Percentiles rank a stretch among this genome's conserved stretches.
Conservation (phyloP, 2,797 vertebrate genomes). For the Sebastes taczanowskii region DNA sequence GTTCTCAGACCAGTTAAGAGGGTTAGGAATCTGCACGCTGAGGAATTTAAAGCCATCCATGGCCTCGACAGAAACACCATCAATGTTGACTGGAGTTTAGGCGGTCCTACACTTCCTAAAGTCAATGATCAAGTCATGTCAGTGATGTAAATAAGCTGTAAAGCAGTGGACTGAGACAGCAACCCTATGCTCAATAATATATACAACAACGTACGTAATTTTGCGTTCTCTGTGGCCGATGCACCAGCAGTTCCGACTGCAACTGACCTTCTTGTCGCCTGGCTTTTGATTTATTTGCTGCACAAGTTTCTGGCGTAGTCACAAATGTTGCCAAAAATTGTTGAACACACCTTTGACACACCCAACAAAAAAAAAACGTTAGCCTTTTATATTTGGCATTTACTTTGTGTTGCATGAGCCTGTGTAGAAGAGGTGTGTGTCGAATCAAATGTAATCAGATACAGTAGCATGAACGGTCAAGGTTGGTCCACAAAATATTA, state of each 20-base stretch:
- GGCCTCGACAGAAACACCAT: background rate
- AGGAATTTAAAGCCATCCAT: background rate
- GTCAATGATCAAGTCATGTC: too few relatives aligned
- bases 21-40: background rate
- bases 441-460: conserved; percentile 33
- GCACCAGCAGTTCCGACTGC: background rate
- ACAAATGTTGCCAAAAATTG: background rate
- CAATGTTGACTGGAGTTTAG: background rate
- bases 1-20: background rate
- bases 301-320: background rate
- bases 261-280: background rate
- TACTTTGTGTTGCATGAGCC: background rate
- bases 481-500: conserved; percentile 25
- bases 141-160: background rate
- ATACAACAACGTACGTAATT: background rate
- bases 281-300: background rate
- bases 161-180: background rate
- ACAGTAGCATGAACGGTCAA: background rate
- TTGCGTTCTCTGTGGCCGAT: background rate
- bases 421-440: background rate
- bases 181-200: background rate
- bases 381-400: background rate
- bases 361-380: background rate
- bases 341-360: background rate
- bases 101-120: too few relatives aligned